Evolutionary conservation across 2,797 vertebrate genomes (phyloP).

Genomic region (Acropternis orthonyx): DNA sequence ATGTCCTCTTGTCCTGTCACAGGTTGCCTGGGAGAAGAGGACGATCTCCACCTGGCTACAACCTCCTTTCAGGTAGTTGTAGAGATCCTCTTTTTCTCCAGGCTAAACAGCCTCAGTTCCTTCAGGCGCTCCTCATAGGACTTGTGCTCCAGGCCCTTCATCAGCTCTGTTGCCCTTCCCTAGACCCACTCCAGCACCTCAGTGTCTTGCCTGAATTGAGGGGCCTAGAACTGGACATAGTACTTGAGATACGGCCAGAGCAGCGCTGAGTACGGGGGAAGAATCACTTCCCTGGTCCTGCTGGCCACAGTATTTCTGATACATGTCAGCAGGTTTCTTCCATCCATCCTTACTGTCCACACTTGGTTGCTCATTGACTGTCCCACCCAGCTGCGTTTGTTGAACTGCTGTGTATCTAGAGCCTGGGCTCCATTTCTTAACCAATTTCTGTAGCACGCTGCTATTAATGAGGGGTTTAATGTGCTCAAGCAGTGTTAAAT

Average conservation of each 20-base stretch:
- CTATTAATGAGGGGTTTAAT: not conserved
- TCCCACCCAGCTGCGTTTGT: not conserved
- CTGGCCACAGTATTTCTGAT: not conserved
- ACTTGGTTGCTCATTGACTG: accelerated
- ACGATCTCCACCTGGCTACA: not conserved
- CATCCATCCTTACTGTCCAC: not conserved
- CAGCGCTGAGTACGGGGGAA: not conserved
- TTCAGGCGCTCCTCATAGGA: not conserved
- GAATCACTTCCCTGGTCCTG: not conserved
- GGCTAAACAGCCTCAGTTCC: not conserved
- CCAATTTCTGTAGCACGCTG: accelerated
- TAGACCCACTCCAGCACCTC: not conserved
- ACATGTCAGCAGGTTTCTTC: not conserved
- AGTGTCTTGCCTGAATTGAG: not conserved
- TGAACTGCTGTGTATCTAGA: not conserved
- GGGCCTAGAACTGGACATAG: not conserved
- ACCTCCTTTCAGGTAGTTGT: not conserved
- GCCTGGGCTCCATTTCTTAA: not conserved
- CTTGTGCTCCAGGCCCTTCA: too few relatives aligned
- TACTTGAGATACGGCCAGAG: not conserved
- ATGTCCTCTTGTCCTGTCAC: not conserved
- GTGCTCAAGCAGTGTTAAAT: accelerated
- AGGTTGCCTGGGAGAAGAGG: not conserved
- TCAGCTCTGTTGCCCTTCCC: not conserved
- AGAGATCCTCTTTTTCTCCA: not conserved